These are phyloP conservation scores for Orchesellides sinensis DNA, from an alignment of 2,888 invertebrate species.

Conservation along the genomic window DNA sequence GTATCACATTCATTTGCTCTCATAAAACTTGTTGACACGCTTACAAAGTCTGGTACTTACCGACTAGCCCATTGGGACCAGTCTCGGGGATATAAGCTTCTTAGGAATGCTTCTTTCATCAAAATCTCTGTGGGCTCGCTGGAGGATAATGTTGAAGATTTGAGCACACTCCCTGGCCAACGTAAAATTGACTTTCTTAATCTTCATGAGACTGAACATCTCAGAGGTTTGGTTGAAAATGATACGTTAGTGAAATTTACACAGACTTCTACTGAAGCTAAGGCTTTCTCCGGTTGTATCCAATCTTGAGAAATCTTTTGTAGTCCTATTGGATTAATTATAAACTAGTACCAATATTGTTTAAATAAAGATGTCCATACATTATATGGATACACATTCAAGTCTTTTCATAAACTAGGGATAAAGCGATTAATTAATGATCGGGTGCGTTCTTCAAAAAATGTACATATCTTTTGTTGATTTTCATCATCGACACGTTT, in stretches of 20 bases:
- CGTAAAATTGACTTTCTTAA: slow-evolving; percentile 61
- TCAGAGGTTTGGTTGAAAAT: slow-evolving; percentile 47
- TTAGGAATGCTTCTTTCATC: slow-evolving; percentile 63
- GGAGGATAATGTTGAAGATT: slow-evolving; percentile 60
- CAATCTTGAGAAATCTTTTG: slow-evolving; percentile 39
- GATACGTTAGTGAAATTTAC: slow-evolving; percentile 60
- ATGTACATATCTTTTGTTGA: no score
- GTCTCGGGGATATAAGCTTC: slow-evolving; percentile 57
- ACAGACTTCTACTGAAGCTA: slow-evolving; percentile 51
- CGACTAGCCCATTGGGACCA: slow-evolving; percentile 62
- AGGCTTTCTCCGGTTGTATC: slow-evolving; percentile 61
- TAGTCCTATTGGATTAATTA: neutral
- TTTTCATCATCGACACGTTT: no score
- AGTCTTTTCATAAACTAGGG: no score
- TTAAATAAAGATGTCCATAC: no score
- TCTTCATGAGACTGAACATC: slow-evolving; percentile 64
- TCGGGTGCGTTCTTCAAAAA: no score
- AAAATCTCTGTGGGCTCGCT: slow-evolving; percentile 60
- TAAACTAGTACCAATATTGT: no score
- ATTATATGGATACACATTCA: no score
- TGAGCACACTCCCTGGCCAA: slow-evolving; percentile 56
- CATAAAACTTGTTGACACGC: slow-evolving; percentile 63
- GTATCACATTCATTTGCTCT: slow-evolving; percentile 65
- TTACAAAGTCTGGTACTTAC: slow-evolving; percentile 60
- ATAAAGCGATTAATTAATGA: no score